A percentile compares a stretch with the other conserved stretches of the same genome.
phyloP scores from a whole-genome alignment of 2,888 invertebrate species.

The Aspidiotus rigidus region DNA sequence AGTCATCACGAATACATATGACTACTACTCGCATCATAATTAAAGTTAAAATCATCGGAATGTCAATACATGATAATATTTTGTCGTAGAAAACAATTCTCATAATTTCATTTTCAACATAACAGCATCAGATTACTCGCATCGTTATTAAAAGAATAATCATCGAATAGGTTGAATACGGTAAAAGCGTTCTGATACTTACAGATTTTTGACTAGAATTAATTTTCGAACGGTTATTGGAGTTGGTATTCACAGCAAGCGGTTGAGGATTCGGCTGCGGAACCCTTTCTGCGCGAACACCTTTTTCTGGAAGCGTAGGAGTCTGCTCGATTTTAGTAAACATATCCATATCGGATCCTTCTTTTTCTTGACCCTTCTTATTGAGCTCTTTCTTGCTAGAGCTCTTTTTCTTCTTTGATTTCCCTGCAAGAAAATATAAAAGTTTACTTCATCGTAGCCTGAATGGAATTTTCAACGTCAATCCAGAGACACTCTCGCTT shows the following conservation, averaged over 20 bases:
- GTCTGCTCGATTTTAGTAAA: constrained; percentile 37
- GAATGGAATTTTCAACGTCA: too few relatives aligned
- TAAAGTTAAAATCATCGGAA: constrained; percentile 26
- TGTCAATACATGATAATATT: not conserved
- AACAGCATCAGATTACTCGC: not conserved
- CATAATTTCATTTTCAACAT: not conserved
- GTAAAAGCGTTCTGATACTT: not conserved
- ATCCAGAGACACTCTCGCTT: too few relatives aligned
- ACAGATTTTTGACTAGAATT: constrained; percentile 33
- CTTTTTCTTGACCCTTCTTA: constrained; percentile 51
- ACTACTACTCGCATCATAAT: constrained; percentile 32
- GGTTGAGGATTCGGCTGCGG: not conserved
- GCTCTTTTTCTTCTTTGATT: constrained; percentile 43
- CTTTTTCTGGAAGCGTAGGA: constrained; percentile 13
- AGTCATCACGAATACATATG: not conserved
- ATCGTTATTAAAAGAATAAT: not conserved
- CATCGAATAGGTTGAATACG: not conserved
- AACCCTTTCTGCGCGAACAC: constrained; percentile 8
- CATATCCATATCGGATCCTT: constrained; percentile 53
- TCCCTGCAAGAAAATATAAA: constrained; percentile 10
- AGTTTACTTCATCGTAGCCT: too few relatives aligned
- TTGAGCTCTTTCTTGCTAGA: constrained; percentile 47
- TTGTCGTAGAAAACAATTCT: too few relatives aligned
- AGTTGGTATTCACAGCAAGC: constrained; percentile 1
- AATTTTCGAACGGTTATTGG: constrained; percentile 26